phyloP scores from a whole-genome alignment of 2,113 vertebrate genomes.

The Microtus oregoni region DNA sequence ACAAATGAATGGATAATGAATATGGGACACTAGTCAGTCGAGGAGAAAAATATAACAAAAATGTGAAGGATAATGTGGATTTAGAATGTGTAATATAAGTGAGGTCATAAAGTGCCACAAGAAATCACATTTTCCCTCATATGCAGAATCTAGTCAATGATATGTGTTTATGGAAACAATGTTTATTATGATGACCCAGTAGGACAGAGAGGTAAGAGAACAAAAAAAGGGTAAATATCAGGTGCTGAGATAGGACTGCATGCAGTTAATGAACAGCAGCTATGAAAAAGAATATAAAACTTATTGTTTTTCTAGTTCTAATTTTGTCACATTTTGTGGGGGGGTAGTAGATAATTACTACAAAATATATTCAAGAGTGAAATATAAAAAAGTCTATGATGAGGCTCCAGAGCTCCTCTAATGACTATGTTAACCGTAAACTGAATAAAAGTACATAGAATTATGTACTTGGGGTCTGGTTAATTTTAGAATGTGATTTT shows the following conservation, averaged over 20 bases:
- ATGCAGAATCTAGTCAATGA: not conserved
- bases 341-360: not conserved
- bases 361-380: not conserved
- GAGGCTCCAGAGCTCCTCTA: not conserved
- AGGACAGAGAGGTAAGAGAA: not conserved
- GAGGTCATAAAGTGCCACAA: not conserved
- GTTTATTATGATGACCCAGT: not conserved
- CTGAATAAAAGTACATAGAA: too few species aligned
- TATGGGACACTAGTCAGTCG: not conserved
- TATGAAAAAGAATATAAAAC: not conserved
- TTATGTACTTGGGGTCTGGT: not conserved
- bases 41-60: not conserved
- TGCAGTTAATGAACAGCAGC: not conserved
- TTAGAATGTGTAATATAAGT: not conserved
- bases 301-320: not conserved
- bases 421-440: too few species aligned
- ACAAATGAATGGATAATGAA: not conserved
- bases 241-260: not conserved
- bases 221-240: not conserved
- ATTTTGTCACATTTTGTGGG: not conserved
- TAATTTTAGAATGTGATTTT: not conserved
- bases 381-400: fast-evolving
- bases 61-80: not conserved
- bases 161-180: not conserved
- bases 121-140: not conserved